Evolutionary conservation across 2,888 invertebrate genomes (phyloP).

Genomic region (Ornithoptera priamus): DNA sequence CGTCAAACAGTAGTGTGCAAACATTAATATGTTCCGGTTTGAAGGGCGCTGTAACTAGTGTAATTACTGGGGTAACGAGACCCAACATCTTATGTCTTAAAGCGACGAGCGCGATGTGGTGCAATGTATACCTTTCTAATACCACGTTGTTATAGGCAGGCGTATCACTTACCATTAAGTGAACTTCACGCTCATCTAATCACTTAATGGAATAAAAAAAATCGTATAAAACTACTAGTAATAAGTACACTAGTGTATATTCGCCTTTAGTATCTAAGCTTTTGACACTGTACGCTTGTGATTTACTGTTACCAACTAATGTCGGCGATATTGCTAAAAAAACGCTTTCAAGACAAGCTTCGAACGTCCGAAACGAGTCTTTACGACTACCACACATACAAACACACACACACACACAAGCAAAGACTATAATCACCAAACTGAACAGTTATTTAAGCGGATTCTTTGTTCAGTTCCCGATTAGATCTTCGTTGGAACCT

Average conservation of each 20-base stretch:
- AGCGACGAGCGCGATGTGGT: too few species aligned
- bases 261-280: conserved; percentile 36
- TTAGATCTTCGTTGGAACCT: conserved; percentile 1
- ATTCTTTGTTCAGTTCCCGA: conserved; percentile 18
- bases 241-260: conserved; percentile 19
- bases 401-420: neutral
- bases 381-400: conserved; percentile 6
- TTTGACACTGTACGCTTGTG: conserved; percentile 48
- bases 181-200: too few species aligned
- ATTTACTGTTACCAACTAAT: conserved; percentile 46
- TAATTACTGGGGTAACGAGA: too few species aligned
- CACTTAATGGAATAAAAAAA: too few species aligned
- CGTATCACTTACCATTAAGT: too few species aligned
- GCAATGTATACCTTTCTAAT: too few species aligned
- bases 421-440: conserved; percentile 11
- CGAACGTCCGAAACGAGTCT: conserved; percentile 5
- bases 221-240: neutral
- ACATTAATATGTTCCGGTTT: too few species aligned
- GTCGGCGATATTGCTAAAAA: conserved; percentile 39
- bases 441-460: conserved; percentile 16
- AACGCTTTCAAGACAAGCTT: conserved; percentile 12
- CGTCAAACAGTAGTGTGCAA: too few species aligned
- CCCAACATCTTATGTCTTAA: too few species aligned
- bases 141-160: too few species aligned
- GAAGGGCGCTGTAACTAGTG: too few species aligned